Percentiles rank a stretch among this genome's conserved stretches.
Conservation (phyloP, 2,797 vertebrate species). For the Phoeniculus purpureus region DNA sequence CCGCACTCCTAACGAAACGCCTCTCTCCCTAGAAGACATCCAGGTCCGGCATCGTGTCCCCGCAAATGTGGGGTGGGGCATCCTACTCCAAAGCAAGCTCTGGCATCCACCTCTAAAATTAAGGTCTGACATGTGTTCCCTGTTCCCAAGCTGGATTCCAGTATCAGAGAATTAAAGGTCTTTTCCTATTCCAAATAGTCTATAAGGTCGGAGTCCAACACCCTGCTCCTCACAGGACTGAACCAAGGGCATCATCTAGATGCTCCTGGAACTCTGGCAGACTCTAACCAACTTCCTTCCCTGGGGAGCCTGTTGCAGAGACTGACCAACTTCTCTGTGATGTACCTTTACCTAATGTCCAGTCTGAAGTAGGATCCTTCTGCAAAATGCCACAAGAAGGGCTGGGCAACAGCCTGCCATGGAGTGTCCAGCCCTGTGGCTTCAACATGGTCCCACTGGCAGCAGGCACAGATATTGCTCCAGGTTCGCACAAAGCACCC, state of each 20-base stretch:
- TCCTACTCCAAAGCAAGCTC: too few species aligned
- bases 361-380: neutral
- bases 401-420: fast-evolving
- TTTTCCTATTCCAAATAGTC: neutral
- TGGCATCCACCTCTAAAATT: neutral
- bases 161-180: neutral
- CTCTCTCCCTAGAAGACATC: neutral
- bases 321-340: neutral
- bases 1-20: neutral
- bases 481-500: neutral
- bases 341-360: neutral
- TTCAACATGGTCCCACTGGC: fast-evolving
- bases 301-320: neutral
- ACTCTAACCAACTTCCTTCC: neutral
- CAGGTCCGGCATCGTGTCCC: too few species aligned
- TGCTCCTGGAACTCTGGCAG: neutral
- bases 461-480: fast-evolving
- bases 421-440: fast-evolving
- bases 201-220: neutral
- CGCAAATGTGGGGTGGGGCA: too few species aligned
- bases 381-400: neutral
- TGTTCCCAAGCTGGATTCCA: fast-evolving
- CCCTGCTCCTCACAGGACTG: neutral
- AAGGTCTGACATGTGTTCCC: neutral
- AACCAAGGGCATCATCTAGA: neutral